phyloP scores from a whole-genome alignment of 2,888 invertebrate genomes.

The Cotesia congregata region DNA sequence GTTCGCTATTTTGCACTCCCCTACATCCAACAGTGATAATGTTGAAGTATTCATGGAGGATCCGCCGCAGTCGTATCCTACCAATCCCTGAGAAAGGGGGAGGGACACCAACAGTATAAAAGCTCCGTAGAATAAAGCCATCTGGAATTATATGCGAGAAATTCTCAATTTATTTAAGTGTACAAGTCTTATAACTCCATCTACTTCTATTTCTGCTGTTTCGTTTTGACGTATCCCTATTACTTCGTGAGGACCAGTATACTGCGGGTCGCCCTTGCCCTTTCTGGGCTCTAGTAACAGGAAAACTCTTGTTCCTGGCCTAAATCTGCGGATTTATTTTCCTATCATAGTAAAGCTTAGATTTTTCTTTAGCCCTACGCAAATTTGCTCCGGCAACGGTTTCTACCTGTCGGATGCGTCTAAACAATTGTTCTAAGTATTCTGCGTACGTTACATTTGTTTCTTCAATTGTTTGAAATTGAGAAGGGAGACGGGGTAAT shows the following conservation, averaged over 20 bases:
- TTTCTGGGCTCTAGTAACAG: slow-evolving; percentile 35
- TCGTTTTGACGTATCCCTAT: slow-evolving; percentile 25
- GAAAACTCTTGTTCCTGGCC: slow-evolving; percentile 29
- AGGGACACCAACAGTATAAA: background rate
- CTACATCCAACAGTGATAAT: background rate
- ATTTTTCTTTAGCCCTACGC: slow-evolving; percentile 21
- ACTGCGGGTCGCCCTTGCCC: slow-evolving; percentile 37
- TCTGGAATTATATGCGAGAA: background rate
- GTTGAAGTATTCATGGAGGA: background rate
- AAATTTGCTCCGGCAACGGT: slow-evolving; percentile 15
- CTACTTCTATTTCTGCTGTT: slow-evolving; percentile 32
- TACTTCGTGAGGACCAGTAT: slow-evolving; percentile 34
- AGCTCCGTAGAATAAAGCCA: no score
- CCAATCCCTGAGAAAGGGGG: background rate
- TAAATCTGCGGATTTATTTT: slow-evolving; percentile 25
- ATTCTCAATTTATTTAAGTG: slow-evolving; percentile 21
- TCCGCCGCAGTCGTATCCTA: slow-evolving; percentile 9
- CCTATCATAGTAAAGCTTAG: slow-evolving; percentile 9
- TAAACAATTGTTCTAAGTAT: slow-evolving; percentile 28
- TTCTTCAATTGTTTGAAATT: slow-evolving; percentile 16
- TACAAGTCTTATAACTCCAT: slow-evolving; percentile 20
- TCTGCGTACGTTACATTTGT: slow-evolving; percentile 23
- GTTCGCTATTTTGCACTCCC: no score
- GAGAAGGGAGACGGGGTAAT: slow-evolving; percentile 40
- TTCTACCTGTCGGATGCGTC: slow-evolving; percentile 1